phyloP scores from a whole-genome alignment of 2,797 vertebrate species.

The Sebastes aleutianus region DNA sequence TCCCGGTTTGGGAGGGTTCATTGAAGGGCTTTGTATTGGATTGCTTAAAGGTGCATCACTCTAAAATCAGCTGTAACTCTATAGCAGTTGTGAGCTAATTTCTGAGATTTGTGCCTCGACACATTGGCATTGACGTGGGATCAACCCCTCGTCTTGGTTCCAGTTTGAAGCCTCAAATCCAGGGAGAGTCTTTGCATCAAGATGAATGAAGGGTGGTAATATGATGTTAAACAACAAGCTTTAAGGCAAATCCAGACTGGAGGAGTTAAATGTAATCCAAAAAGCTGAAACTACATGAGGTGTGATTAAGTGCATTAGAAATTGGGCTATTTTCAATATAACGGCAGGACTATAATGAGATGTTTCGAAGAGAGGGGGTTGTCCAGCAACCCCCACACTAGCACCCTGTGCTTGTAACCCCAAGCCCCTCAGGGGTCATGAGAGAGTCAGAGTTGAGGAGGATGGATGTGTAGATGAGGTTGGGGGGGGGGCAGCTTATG shows the following conservation, averaged over 20 bases:
- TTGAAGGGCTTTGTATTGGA: neutral
- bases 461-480: slow-evolving; percentile 64
- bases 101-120: neutral
- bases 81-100: neutral
- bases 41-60: neutral
- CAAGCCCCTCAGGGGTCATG: slow-evolving; percentile 72
- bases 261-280: neutral
- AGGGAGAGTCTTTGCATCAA: neutral
- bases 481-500: slow-evolving; percentile 49
- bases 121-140: neutral
- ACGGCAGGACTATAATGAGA: slow-evolving; percentile 44
- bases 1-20: neutral
- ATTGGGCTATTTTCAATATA: slow-evolving; percentile 46
- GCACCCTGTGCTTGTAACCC: slow-evolving; percentile 57
- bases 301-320: slow-evolving; percentile 38
- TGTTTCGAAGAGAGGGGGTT: slow-evolving; percentile 46
- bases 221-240: neutral
- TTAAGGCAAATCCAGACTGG: neutral
- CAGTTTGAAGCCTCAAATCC: slow-evolving; percentile 3
- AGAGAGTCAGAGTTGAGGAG: slow-evolving; percentile 74
- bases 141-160: neutral
- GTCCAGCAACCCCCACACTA: slow-evolving; percentile 62
- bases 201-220: neutral
- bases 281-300: slow-evolving; percentile 22
- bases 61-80: neutral